Conservation (phyloP, 2,797 vertebrate species). For the Apogon talboti region DNA sequence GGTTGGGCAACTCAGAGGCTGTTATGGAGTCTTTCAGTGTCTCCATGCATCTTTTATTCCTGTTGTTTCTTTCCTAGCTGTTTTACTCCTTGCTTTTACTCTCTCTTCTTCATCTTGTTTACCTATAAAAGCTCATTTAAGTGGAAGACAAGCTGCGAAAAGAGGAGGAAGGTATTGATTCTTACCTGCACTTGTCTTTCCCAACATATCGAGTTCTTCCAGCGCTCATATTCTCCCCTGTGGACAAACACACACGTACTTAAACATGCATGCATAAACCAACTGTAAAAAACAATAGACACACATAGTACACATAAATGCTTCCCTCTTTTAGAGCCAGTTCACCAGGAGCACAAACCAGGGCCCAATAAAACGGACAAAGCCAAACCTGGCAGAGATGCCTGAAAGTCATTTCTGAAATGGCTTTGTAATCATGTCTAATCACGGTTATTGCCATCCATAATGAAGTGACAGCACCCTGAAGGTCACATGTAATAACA, state of each 20-base stretch:
- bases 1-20: slow-evolving; percentile 14
- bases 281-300: background rate
- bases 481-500: slow-evolving; percentile 37
- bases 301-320: background rate
- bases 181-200: slow-evolving; percentile 74
- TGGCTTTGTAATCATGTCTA: slow-evolving; percentile 67
- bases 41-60: background rate
- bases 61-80: background rate
- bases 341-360: slow-evolving; percentile 12
- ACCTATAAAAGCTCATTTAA: background rate
- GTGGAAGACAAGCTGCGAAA: background rate
- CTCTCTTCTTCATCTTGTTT: background rate
- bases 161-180: slow-evolving; percentile 4
- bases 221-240: slow-evolving; percentile 72
- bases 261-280: background rate
- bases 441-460: slow-evolving; percentile 50
- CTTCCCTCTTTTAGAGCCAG: background rate
- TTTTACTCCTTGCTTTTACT: background rate
- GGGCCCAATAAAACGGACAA: slow-evolving; percentile 13
- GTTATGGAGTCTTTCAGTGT: background rate
- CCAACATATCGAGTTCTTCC: slow-evolving; percentile 34
- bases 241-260: slow-evolving; percentile 23
- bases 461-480: slow-evolving; percentile 41
- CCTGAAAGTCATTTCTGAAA: slow-evolving; percentile 64
- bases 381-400: slow-evolving; percentile 35